Percentiles rank a stretch among this genome's conserved stretches.
Conservation (phyloP, 1,140 invertebrate species). For the Carcinoscorpius rotundicauda region DNA sequence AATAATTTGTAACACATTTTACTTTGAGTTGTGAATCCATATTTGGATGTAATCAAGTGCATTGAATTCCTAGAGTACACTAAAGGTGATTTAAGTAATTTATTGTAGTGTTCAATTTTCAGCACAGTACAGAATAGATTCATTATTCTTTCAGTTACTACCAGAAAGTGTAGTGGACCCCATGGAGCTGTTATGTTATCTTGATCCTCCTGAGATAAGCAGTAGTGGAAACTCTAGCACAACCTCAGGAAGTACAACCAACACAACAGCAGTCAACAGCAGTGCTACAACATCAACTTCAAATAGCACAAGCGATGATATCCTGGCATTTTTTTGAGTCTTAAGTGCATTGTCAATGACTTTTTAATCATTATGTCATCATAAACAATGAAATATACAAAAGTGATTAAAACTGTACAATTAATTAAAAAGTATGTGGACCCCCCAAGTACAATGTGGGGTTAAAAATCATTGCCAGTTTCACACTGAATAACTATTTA, state of each 20-base stretch:
- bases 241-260: slow-evolving; percentile 50
- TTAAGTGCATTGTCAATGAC: not conserved
- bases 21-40: too few species aligned
- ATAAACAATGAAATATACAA: too few species aligned
- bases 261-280: slow-evolving; percentile 32
- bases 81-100: not conserved
- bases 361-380: too few species aligned
- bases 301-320: slow-evolving; percentile 13
- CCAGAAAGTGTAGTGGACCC: slow-evolving; percentile 74
- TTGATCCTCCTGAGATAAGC: slow-evolving; percentile 72
- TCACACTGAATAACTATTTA: too few species aligned
- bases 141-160: slow-evolving; percentile 48
- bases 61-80: not conserved
- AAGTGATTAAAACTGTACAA: too few species aligned
- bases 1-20: too few species aligned
- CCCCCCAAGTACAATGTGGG: too few species aligned
- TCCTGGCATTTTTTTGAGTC: slow-evolving; percentile 14
- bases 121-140: not conserved
- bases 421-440: too few species aligned
- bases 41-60: too few species aligned
- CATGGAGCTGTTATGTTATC: slow-evolving; percentile 84
- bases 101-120: not conserved
- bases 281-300: slow-evolving; percentile 34
- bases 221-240: slow-evolving; percentile 50
- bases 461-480: too few species aligned